Evolutionary conservation across 2,797 vertebrate genomes (phyloP), one percentile per base, ranked within the genome.

Genomic region (Diglossa cyanea): DNA sequence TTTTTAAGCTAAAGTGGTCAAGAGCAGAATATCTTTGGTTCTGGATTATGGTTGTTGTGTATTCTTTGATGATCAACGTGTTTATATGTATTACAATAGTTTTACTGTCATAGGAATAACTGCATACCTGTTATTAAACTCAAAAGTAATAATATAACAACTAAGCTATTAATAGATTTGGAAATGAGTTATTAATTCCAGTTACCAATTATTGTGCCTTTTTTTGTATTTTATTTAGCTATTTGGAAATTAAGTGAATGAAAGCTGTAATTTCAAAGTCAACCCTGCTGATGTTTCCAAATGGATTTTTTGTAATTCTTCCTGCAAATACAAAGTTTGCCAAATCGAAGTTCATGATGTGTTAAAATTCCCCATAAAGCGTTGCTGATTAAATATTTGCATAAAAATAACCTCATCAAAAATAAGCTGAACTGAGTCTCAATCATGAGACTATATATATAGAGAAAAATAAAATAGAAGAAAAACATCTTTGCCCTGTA

Each of bases 1-100:
- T 70, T 93, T 96, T 93, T 61, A 95, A 76, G 42, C 4, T 67
- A 13, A 89, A 65, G 9, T 83, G 26, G 17, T 50, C 19, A 91
- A 55, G 13, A 88, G 26, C 3, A 7, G 24, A 18, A 73, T 21
- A 57, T 75, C 39, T 73, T 95, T 94, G 48, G 10, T 62, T 14
- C 14, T 86, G 13, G 16, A 40, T 76, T 72, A 50, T 53, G 18
- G 61, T 28, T 75, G 35, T 26, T 66, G 21, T 74, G 77, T 54
- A 67, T 39, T 86, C 11, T 74, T 61, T 31, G 16, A 11, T 30
- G 8, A 44, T 44, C 6, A 48, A 53, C 4, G 60, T 85, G 30
- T 47, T 21, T 10, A 31, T 78, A 60, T 91, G 40, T 61, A 87
- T 50, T 67, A 39, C 6, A 33, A 54, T 58, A 40, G 21, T 91